phyloP scores from a whole-genome alignment of 2,888 invertebrate species.

The Melipona beecheii region DNA sequence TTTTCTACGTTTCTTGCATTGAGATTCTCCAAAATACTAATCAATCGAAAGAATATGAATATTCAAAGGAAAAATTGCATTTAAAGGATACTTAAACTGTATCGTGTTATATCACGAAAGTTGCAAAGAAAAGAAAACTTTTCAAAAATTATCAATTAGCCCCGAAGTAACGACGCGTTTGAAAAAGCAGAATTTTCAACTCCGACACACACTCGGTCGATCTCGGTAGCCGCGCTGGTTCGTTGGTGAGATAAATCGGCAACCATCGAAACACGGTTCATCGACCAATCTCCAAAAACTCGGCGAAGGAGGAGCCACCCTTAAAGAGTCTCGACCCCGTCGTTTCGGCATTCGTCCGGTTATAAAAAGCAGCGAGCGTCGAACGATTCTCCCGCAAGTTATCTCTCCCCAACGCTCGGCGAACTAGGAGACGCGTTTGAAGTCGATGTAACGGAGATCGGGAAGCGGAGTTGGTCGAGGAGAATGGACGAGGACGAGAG shows the following conservation, averaged over 20 bases:
- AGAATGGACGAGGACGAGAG: background rate
- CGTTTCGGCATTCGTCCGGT: constrained; percentile 3
- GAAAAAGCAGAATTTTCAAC: no score
- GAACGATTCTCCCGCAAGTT: constrained; percentile 34
- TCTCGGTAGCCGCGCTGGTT: no score
- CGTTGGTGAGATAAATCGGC: background rate
- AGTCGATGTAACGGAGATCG: constrained; percentile 21
- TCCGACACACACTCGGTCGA: no score
- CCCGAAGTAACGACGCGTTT: no score
- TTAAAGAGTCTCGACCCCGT: background rate
- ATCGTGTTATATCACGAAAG: no score
- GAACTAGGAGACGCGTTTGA: constrained; percentile 9
- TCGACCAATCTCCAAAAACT: background rate
- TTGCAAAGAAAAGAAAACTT: no score
- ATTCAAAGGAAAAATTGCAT: no score
- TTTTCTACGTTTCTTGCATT: no score
- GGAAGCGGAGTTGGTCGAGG: background rate
- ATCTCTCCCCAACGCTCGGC: background rate
- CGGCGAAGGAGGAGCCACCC: background rate
- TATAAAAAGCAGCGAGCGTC: constrained; percentile 9
- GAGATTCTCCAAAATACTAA: no score
- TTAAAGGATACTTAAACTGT: no score
- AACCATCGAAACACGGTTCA: background rate
- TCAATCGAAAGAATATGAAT: no score
- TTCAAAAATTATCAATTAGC: no score